phyloP scores from a whole-genome alignment of 2,797 vertebrate species.

The Betta splendens region DNA sequence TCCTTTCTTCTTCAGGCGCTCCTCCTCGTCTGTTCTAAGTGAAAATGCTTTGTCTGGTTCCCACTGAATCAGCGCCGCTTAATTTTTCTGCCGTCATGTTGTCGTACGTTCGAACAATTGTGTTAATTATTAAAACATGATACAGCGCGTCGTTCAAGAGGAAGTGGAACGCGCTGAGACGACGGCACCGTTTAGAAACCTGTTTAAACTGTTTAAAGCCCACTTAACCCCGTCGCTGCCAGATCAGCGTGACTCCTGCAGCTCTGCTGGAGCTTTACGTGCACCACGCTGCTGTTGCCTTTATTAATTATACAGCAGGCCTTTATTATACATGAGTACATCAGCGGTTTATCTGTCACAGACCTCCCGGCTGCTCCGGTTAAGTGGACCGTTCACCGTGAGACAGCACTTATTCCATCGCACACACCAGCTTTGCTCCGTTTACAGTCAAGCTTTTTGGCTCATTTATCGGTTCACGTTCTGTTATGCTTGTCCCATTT shows the following conservation, averaged over 20 bases:
- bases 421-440: conserved; percentile 2
- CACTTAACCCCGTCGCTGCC: conserved; percentile 52
- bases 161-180: too few relatives aligned
- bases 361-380: conserved; percentile 49
- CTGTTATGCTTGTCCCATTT: conserved; percentile 67
- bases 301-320: conserved; percentile 71
- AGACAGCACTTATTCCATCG: conserved; percentile 46
- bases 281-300: conserved; percentile 52
- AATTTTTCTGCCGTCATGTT: conserved; percentile 38
- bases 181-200: too few relatives aligned
- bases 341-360: conserved; percentile 59
- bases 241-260: conserved; percentile 31
- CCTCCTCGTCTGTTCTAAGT: conserved; percentile 17
- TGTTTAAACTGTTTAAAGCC: too few relatives aligned
- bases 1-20: conserved; percentile 20
- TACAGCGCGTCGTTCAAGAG: too few relatives aligned
- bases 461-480: too few relatives aligned
- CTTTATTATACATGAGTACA: conserved; percentile 68
- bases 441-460: neutral
- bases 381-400: conserved; percentile 53
- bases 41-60: conserved; percentile 2
- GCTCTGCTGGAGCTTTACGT: conserved; percentile 59
- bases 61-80: conserved; percentile 29
- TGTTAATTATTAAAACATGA: conserved; percentile 31
- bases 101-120: conserved; percentile 23